These are phyloP conservation scores for Poicephalus meyeri DNA, from an alignment of 2,113 vertebrate genomes.

Conservation along the genomic window DNA sequence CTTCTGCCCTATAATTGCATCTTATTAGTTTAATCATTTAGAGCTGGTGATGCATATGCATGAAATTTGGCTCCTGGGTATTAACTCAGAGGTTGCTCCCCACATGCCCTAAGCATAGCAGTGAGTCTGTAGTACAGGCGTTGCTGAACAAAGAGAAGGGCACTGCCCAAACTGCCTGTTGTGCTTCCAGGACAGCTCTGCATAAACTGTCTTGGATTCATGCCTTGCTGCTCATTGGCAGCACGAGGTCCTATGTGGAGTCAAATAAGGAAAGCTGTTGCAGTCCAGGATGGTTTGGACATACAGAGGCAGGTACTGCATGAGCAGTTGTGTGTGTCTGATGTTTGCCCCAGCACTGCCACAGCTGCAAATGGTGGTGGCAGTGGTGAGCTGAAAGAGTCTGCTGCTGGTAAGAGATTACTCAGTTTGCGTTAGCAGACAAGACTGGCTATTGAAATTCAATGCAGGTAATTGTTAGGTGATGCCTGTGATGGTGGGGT, in stretches of 20 bases:
- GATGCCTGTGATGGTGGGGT: background rate
- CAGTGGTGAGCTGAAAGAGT: background rate
- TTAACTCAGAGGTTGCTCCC: background rate
- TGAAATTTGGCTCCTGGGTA: background rate
- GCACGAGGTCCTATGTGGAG: fast-evolving
- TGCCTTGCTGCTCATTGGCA: fast-evolving
- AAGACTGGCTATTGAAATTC: background rate
- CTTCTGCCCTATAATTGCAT: background rate
- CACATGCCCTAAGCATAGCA: fast-evolving
- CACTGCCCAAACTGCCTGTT: background rate
- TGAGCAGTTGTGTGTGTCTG: background rate
- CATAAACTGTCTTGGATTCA: background rate
- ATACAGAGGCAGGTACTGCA: fast-evolving
- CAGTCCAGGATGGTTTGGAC: background rate
- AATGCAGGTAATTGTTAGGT: background rate
- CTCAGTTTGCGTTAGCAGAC: background rate
- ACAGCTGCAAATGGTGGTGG: background rate
- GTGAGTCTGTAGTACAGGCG: background rate
- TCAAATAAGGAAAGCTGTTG: background rate
- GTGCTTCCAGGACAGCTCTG: background rate
- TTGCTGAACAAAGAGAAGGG: background rate
- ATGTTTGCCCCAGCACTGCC: background rate
- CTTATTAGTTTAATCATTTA: background rate
- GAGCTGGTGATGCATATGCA: background rate
- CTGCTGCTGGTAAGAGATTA: background rate